These are phyloP conservation scores for Vulpes vulpes DNA, from an alignment of 2,113 vertebrate species.

Conservation along the genomic window DNA sequence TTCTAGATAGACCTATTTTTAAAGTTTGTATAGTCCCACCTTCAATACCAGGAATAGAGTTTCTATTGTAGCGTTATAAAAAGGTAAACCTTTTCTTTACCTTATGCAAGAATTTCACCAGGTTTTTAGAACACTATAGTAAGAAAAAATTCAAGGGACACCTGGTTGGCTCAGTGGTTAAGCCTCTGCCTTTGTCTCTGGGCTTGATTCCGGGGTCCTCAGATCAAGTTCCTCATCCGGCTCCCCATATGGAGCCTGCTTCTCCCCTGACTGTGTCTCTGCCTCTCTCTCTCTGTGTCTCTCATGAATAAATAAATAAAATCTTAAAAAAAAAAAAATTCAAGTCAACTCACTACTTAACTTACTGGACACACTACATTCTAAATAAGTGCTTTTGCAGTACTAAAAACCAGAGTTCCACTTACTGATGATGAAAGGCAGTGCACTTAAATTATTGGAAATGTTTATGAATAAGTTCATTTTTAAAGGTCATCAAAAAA, in stretches of 20 bases:
- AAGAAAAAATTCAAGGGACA: not conserved
- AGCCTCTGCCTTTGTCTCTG: no score
- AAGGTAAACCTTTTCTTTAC: not conserved
- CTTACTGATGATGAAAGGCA: constrained; percentile 33
- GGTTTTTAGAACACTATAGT: not conserved
- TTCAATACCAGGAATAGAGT: not conserved
- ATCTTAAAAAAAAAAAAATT: constrained; percentile 10
- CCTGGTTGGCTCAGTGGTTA: no score
- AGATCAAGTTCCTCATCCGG: no score
- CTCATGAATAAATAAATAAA: no score
- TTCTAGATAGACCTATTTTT: not conserved
- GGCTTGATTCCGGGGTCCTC: no score
- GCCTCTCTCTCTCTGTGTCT: no score
- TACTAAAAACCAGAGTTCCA: not conserved
- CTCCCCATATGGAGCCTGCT: no score
- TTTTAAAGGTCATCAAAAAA: constrained; percentile 31
- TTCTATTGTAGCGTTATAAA: constrained; percentile 40
- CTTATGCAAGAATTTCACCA: not conserved
- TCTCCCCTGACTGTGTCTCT: no score
- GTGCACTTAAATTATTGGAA: constrained; percentile 49
- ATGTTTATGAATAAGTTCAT: constrained; percentile 61
- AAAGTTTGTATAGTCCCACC: not conserved
- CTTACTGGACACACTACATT: constrained; percentile 1
- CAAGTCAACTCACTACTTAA: not conserved
- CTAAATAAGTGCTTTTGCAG: not conserved